A percentile compares a stretch with the other conserved stretches of the same genome.
Conservation (phyloP, 2,113 vertebrate genomes). For the Cyprinodon tularosa region DNA sequence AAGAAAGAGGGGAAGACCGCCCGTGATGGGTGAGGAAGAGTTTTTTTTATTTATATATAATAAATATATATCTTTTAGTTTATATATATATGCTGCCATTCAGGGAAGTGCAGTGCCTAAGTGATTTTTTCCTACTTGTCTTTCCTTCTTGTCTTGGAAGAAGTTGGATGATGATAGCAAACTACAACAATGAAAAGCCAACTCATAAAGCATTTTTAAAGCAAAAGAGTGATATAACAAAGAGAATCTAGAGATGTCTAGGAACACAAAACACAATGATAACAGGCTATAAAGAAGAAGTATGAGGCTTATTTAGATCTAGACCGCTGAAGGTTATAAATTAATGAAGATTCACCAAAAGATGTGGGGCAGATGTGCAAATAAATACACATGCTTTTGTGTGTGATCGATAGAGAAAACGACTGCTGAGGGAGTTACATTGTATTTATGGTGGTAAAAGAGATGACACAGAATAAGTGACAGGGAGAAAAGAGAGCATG, state of each 20-base stretch:
- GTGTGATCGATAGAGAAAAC: neutral
- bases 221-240: conserved; percentile 44
- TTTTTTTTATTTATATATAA: too few species aligned
- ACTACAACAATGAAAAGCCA: conserved; percentile 25
- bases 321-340: conserved; percentile 40
- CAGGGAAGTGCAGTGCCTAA: neutral
- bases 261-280: conserved; percentile 4
- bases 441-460: conserved; percentile 2
- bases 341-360: conserved; percentile 31
- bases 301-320: conserved; percentile 45
- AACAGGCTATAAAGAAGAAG: conserved; percentile 33
- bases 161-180: conserved; percentile 1
- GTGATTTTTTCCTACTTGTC: too few species aligned
- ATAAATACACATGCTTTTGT: neutral
- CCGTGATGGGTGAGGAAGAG: too few species aligned
- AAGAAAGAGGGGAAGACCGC: too few species aligned
- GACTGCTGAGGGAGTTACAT: conserved; percentile 9
- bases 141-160: too few species aligned
- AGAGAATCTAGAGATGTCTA: conserved; percentile 6
- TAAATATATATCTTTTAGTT: too few species aligned
- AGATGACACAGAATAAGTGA: conserved; percentile 24
- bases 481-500: conserved; percentile 46
- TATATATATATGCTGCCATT: too few species aligned
- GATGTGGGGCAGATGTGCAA: conserved; percentile 6
- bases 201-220: conserved; percentile 20